Evolutionary conservation across 2,113 vertebrate species (phyloP), one percentile per base, ranked within the genome.

Genomic region (Nymphicus hollandicus): DNA sequence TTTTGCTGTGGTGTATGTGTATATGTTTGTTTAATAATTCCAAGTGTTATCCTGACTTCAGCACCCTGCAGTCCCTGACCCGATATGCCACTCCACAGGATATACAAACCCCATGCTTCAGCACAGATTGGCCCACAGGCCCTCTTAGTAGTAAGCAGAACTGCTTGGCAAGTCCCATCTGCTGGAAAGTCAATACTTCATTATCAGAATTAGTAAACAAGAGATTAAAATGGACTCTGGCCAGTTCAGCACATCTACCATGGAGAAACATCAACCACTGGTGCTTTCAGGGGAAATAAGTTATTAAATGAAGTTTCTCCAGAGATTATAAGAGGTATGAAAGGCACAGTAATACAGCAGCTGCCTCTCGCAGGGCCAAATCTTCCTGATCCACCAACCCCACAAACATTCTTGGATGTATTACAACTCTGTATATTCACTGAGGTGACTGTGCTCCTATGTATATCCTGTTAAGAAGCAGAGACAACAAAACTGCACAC

Each of bases 171-270:
- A 93, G 63, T 52, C 86, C 88, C 92, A 90, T 91, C 93, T 88
- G 90, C 92, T 81, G 69, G 47, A 61, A 95, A 88, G 90, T 91
- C 92, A 86, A 84, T 56, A 74, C 56, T 95, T 93, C 82, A 94
- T 95, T 79, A 95, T 60, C 37, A 88, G 52, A 68, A 91, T 1
- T 41, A 91, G 86, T 15, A 87, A 94, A 95, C 0, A 8, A 74
- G 80, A 93, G 77, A 95, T 96, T 92, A 93, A 97, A 96, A 96
- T 95, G 95, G 96, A 92, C 55, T 43, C 73, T 0, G 3, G 95
- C 93, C 95, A 96, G 65, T 53, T 76, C 33, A 69, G 44, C 95
- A 84, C 95, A 96, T 95, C 82, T 96, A 93, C 64, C 61, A 11
- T 14, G 61, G 44, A 92, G 69, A n/a, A 84, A 35, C 52, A 72